Evolutionary conservation across 2,797 vertebrate species (phyloP).

Genomic region (Lophotriccus pileatus): DNA sequence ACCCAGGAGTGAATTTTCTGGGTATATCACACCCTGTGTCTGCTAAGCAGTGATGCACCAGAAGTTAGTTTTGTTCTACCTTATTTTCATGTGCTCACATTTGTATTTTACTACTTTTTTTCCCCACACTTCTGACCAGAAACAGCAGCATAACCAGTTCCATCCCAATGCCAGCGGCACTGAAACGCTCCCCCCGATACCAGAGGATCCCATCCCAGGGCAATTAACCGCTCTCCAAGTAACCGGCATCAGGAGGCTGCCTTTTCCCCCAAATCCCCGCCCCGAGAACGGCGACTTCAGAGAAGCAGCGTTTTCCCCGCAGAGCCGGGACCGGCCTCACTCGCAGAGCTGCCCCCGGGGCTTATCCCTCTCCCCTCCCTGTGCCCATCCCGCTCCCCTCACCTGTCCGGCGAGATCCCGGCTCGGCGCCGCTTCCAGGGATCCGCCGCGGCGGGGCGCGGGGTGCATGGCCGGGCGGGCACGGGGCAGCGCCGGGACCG

Average conservation of each 20-base stretch:
- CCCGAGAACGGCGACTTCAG: neutral
- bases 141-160: neutral
- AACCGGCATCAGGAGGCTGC: neutral
- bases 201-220: neutral
- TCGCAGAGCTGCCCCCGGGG: neutral
- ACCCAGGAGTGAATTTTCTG: neutral
- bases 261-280: no score
- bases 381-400: neutral
- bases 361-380: neutral
- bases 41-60: neutral
- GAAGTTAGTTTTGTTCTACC: neutral
- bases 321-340: neutral
- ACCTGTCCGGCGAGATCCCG: constrained; percentile 72
- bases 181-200: neutral
- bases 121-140: neutral
- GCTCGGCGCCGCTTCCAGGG: constrained; percentile 76
- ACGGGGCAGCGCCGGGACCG: neutral
- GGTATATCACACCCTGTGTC: neutral
- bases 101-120: neutral
- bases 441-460: neutral
- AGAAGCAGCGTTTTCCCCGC: fast-evolving
- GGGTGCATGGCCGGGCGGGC: neutral
- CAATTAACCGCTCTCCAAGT: neutral
- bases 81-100: fast-evolving
- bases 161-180: neutral